These are phyloP conservation scores for Notodonta dromedarius DNA, from an alignment of 2,888 invertebrate genomes.

Conservation along the genomic window DNA sequence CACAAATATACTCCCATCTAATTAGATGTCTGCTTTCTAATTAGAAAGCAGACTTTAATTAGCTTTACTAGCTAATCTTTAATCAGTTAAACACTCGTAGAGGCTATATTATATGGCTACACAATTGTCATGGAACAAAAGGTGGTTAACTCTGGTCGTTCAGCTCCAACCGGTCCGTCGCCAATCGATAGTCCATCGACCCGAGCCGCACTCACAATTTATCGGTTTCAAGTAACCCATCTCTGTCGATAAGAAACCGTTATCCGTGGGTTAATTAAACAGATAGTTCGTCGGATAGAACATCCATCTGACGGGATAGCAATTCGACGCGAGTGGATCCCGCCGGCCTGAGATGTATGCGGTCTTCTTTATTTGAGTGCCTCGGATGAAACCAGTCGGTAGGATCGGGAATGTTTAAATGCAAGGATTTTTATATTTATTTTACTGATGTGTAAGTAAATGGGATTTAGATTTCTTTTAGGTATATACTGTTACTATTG, in stretches of 20 bases:
- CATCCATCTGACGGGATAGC: constrained; percentile 29
- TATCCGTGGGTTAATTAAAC: constrained; percentile 55
- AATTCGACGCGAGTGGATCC: constrained; percentile 23
- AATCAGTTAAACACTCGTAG: no score
- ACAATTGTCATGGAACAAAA: constrained; percentile 2
- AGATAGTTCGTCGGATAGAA: constrained; percentile 38
- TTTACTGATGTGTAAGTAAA: no score
- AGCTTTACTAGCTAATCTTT: no score
- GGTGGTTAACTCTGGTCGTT: neutral
- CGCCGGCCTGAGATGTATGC: constrained; percentile 17
- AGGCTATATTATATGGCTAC: neutral
- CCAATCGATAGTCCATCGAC: constrained; percentile 66
- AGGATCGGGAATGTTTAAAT: neutral
- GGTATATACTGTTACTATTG: no score
- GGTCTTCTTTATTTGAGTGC: constrained; percentile 20
- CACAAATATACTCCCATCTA: no score
- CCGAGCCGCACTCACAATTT: constrained; percentile 53
- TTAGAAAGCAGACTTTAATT: no score
- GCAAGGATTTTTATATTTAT: neutral
- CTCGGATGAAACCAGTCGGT: neutral
- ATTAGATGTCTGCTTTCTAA: no score
- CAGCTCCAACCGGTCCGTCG: constrained; percentile 13
- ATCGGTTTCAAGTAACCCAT: constrained; percentile 49
- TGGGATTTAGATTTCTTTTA: no score
- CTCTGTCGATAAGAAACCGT: constrained; percentile 49